Base-by-base conservation (phyloP, 1,140 invertebrate species). In the Archegozetes longisetosus region DNA sequence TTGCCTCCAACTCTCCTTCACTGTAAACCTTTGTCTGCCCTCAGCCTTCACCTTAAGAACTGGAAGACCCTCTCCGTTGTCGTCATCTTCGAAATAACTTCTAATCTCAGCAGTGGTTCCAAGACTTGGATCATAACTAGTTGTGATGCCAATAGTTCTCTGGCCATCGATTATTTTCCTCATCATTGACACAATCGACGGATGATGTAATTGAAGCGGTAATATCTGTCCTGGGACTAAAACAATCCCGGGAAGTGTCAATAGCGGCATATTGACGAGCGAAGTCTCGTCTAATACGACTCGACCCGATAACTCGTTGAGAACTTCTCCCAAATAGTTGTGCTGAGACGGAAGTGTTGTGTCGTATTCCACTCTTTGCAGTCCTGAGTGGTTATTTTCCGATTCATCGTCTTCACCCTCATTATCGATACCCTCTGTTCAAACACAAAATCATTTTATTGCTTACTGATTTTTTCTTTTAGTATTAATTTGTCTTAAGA, bases 91-190 rank as follows among this genome's bases (percentile, higher is more conserved):
- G 61, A 74, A 74, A 63, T 78, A 81, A 58, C 81, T 81, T 63
- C 80, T 80, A 27, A 84, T 80, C 70, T 84, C 82, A n/a, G 80
- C 82, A n/a, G 82, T 82, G 25, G 81, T 82, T 22, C 82, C 82
- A 59, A 82, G 70, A 29, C 23, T 29, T 17, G 26, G 14, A 20
- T 61, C 47, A 52, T 20, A 52, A 24, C 12, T 3, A 3, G 55
- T 9, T 13, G 81, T 73, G 46, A 81, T 72, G 14, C 81, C 82
- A 69, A 84, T 81, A 22, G 80, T 81, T 29, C 75, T 72, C 65
- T 82, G 75, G 25, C 73, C 74, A 23, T 74, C 69, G 24, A 82
- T 75, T 56, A 76, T 75, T n/a, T 70, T 69, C 60, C 72, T 72
- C 32, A 80, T 68, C 78, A 81, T 79, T 32, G 76, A 71, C 29